phyloP scores from a whole-genome alignment of 1,140 invertebrate species.

The Diuraphis noxia region DNA sequence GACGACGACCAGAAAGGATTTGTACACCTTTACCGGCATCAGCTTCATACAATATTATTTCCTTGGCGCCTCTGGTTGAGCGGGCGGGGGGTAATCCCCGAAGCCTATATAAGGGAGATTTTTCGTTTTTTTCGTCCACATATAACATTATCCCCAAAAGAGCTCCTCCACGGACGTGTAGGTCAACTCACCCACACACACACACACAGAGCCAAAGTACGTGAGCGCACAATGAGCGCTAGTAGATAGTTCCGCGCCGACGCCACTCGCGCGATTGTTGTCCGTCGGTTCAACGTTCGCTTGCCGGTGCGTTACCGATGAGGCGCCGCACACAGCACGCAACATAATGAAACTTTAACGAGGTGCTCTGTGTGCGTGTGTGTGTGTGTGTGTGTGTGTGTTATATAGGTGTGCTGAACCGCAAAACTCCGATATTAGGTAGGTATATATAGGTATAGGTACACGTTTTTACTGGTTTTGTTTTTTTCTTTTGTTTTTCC shows the following conservation, averaged over 20 bases:
- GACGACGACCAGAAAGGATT: constrained; percentile 19
- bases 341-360: constrained; percentile 45
- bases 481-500: constrained; percentile 23
- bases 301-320: constrained; percentile 24
- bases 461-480: not conserved
- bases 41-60: not conserved
- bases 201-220: too few relatives aligned
- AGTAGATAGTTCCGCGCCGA: constrained; percentile 30
- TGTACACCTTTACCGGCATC: not conserved
- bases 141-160: not conserved
- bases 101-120: not conserved
- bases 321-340: too few relatives aligned
- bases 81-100: not conserved
- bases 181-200: not conserved
- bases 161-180: not conserved
- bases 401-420: constrained; percentile 22
- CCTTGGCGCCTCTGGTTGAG: not conserved
- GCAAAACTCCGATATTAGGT: constrained; percentile 21
- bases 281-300: constrained; percentile 49
- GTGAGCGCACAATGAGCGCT: not conserved
- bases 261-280: constrained; percentile 18
- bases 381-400: not conserved
- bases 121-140: not conserved
- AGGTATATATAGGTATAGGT: too few relatives aligned
- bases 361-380: not conserved